Evolutionary conservation across 2,797 vertebrate species (phyloP), one percentile per base, ranked within the genome.

Genomic region (Periophthalmus magnuspinnatus): DNA sequence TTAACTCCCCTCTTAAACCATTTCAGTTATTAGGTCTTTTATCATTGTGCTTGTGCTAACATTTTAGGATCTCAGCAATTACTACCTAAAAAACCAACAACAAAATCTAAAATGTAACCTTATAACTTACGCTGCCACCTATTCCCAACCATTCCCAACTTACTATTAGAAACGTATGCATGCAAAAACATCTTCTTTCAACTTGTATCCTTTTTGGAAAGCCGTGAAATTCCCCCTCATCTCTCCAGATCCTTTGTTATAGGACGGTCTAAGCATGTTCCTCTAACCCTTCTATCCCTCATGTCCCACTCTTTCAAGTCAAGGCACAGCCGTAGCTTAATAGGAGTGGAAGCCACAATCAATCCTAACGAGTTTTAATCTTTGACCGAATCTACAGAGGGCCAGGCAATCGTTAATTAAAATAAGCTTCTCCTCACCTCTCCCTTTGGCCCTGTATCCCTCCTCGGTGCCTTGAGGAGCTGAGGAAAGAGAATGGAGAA

Each of bases 351-450:
- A 78, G 75, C 82, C 83, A 72, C 48, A 84, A 90, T 92, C 87
- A 84, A 88, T 90, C 77, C 78, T 89, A 90, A 90, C 47, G 5
- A 86, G 85, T 88, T 92, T 88, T 90, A 88, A 89, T 91, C 87
- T 84, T 85, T 87, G 86, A 88, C 79, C 33, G 32, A 87, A 86
- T 83, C 86, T 80, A 69, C 65, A 2, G 74, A 82, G 77, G 78
- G 79, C 68, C 28, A 67, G 65, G 62, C 60, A 17, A 89, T 91
- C 70, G 78, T 90, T 91, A 90, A 92, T 90, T 92, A 88, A 90
- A 91, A 92, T 87, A 72, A 86, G 75, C 50, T 60, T 66, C 61
- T 10, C 62, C 71, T 83, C 77, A 78, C 78, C 78, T 81, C 78
- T 70, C 72, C 71, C 68, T 66, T 10, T 33, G 10, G 17, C 45